Base-by-base conservation (phyloP, 2,888 invertebrate genomes). In the Philereme vetulata region DNA sequence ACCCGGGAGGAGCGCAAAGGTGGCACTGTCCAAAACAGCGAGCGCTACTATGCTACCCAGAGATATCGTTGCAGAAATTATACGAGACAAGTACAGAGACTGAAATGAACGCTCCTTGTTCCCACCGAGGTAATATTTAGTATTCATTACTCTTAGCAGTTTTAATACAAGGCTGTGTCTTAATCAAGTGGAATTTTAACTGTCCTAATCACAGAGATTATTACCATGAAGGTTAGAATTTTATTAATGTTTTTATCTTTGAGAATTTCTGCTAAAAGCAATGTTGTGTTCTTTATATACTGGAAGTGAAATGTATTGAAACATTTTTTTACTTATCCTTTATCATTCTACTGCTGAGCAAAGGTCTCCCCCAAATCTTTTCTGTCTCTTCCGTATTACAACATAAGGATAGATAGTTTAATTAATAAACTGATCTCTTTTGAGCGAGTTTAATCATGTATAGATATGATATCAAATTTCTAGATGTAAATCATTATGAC, bases 21-120 rank as follows among this genome's bases (percentile, higher is more conserved):
- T 82, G 6, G 86, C 87, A 1, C 74, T 92, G 33, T 72, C 88
- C 5, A 92, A 92, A 72, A 92, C 92, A 2, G 89, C 88, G 1
- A 80, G 86, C 52, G 92, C 92, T 5, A 92, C 92, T 0, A 90
- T 91, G 91, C 75, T 91, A 51, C 91, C 91, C 4, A 80, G 80
- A 67, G 92, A 91, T 58, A 90, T 92, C 44, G 88, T 92, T 6
- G 91, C 88, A 4, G 89, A 90, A 57, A 92, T 92, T 38, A 82
- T 92, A 64, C 79, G 88, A 65, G 91, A 92, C 68, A 90, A 88
- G 75, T 86, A 86, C 68, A 75, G 84, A 47, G 68, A 67, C 59
- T 68, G 45, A 66, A 21, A 21, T 21, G 21, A 21, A 21, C 21
- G 21, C 21, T 21, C 21, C 21, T 21, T 21, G 21, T 21, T 21